Base-by-base conservation (phyloP, 2,888 invertebrate species). In the Ochropacha duplaris region DNA sequence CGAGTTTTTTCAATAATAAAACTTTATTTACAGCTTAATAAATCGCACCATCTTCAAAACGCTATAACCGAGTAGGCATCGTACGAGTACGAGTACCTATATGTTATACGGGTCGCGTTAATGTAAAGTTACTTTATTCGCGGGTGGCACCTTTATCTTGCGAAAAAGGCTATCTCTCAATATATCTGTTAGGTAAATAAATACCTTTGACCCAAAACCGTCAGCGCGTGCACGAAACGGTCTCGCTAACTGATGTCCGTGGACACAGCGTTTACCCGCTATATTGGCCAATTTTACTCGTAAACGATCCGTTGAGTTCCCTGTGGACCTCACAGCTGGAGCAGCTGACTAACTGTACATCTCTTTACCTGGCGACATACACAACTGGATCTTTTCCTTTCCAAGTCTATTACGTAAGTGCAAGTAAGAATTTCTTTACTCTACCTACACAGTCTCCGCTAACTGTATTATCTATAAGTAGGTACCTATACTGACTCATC, bases 141-240 rank as follows among this genome's bases (percentile, higher is more conserved):
- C 75, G 78, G 74, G 76, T 76, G 74, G 78, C 74, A 73, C 61
- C 59, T 70, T 72, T 66, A 61, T 58, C 57, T 77, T 83, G 74
- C 74, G 76, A 79, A 81, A 81, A 81, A 82, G 75, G 78, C 74
- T 79, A 79, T 80, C 79, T 72, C 71, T 68, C 69, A 72, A 73
- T 78, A 75, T 76, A 80, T 81, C 80, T 77, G 83, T 83, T 86
- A 84, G 81, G 81, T 81, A 85, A 87, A 87, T 88, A 87, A 87
- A 88, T 86, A 87, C 83, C 75, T 84, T 81, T 81, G 83, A 86
- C 89, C 88, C 74, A 78, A 81, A 88, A 83, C 79, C 79, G 87
- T 84, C 85, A 79, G 61, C 57, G 64, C 62, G 69, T 70, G 74
- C 79, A 81, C 77, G 81, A 75, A 81, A 78, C 75, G 72, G 77